These are phyloP conservation scores for Bombus confusus DNA, from an alignment of 1,140 invertebrate species.

Conservation along the genomic window DNA sequence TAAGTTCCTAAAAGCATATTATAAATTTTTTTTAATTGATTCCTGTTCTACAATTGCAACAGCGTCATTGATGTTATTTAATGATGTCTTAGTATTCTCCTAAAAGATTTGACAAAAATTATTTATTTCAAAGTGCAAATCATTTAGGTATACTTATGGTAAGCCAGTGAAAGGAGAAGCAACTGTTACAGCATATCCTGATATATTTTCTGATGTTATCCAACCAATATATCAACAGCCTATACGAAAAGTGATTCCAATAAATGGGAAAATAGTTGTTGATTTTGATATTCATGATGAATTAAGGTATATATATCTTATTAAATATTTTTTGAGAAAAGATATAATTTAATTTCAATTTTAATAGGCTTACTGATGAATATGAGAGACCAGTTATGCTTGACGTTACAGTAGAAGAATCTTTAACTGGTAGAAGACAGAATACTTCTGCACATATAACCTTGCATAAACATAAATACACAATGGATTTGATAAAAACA, in stretches of 20 bases:
- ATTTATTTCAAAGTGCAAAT: slow-evolving; percentile 61
- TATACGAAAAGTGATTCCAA: slow-evolving; percentile 90
- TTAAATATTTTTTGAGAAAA: slow-evolving; percentile 5
- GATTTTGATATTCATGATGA: slow-evolving; percentile 90
- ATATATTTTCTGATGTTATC: slow-evolving; percentile 89
- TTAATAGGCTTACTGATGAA: slow-evolving; percentile 86
- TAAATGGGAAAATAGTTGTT: slow-evolving; percentile 89
- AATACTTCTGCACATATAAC: slow-evolving; percentile 89
- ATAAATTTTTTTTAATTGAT: background rate
- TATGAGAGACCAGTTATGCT: slow-evolving; percentile 89
- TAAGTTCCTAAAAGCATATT: background rate
- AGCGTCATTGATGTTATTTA: slow-evolving; percentile 15
- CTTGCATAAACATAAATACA: slow-evolving; percentile 91
- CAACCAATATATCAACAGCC: slow-evolving; percentile 90
- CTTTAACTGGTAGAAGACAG: slow-evolving; percentile 90
- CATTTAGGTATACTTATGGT: slow-evolving; percentile 89
- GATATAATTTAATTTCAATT: slow-evolving; percentile 10
- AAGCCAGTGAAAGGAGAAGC: slow-evolving; percentile 91
- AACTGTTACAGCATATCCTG: slow-evolving; percentile 89
- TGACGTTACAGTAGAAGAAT: slow-evolving; percentile 91
- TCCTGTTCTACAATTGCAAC: background rate
- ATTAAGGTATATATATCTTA: slow-evolving; percentile 80
- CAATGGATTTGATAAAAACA: slow-evolving; percentile 91
- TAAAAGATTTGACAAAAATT: slow-evolving; percentile 47
- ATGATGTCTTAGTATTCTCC: background rate